phyloP scores from a whole-genome alignment of 2,797 vertebrate genomes.

The Octomys mimax region DNA sequence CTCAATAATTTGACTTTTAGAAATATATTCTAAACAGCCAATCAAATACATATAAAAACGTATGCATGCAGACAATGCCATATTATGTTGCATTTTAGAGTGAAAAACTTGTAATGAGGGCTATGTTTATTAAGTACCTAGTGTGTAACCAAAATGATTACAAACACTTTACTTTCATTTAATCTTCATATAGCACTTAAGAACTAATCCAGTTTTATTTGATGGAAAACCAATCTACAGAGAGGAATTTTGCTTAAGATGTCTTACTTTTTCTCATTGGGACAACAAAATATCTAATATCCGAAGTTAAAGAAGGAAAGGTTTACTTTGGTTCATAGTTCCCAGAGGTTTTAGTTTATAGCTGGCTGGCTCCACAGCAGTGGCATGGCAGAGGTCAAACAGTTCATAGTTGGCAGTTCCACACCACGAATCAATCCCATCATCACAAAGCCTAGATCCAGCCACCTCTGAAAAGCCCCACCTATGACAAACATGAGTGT shows the following conservation, averaged over 20 bases:
- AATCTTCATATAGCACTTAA: slow-evolving; percentile 15
- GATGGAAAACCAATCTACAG: neutral
- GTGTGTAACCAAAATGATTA: slow-evolving; percentile 24
- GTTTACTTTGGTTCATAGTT: neutral
- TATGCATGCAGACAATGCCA: neutral
- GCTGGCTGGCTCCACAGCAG: neutral
- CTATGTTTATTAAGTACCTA: neutral
- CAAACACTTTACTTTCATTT: slow-evolving; percentile 30
- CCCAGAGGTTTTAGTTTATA: neutral
- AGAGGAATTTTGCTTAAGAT: slow-evolving; percentile 27
- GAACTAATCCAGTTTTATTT: slow-evolving; percentile 50
- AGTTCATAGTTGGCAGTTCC: neutral
- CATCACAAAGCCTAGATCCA: neutral
- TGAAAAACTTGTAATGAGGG: slow-evolving; percentile 7
- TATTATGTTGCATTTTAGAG: neutral
- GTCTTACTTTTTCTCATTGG: neutral
- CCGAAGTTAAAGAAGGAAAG: neutral
- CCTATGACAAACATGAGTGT: neutral
- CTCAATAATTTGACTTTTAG: slow-evolving; percentile 1
- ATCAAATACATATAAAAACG: slow-evolving; percentile 12
- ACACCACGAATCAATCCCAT: neutral
- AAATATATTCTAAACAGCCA: neutral
- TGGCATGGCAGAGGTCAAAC: neutral
- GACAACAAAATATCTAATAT: neutral
- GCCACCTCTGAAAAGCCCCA: neutral